Base-by-base conservation (phyloP, 2,888 invertebrate genomes). In the Yponomeuta cagnagella region DNA sequence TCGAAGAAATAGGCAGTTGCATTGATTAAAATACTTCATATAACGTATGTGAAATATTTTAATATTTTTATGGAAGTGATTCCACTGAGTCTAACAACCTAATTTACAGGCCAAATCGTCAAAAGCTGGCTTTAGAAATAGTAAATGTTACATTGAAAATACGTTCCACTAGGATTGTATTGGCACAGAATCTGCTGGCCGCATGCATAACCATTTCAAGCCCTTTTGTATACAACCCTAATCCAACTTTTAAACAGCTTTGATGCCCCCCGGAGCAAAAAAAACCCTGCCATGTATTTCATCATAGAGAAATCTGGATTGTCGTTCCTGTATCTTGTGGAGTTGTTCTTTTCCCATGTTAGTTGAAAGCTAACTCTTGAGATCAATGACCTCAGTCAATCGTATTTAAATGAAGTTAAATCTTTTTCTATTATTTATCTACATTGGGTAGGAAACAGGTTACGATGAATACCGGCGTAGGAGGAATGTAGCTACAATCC, bases 141-240 rank as follows among this genome's bases (percentile, higher is more conserved):
- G 8, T 43, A 43, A 43, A 82, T 81, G 78, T 78, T 78, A 80
- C 78, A 80, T 80, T 74, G 74, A 77, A 78, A 80, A 78, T 78
- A 80, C 80, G 81, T 83, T 82, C 80, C 79, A 78, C 82, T 78
- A 76, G 77, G 79, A 80, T 82, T 82, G 80, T 80, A 80, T 84
- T 83, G 83, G 85, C 87, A 85, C n/a, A 69, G 31, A 30, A 48
- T 68, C 65, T 63, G 69, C 69, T 71, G 71, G 69, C 71, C 71
- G 66, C 69, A 69, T 71, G 23, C 58, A 68, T 65, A 65, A 33
- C 33, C 65, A 65, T 31, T 31, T 33, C 33, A 10, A 65, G 33
- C 33, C 65, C 52, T 58, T 58, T 58, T 6, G 15, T 58, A 58
- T 15, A 58, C 52, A 9, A 2, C 15, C 5, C 52, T 0, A 15